A percentile compares a stretch with the other conserved stretches of the same genome.
phyloP scores from a whole-genome alignment of 2,113 vertebrate genomes.

The Cyanistes caeruleus region DNA sequence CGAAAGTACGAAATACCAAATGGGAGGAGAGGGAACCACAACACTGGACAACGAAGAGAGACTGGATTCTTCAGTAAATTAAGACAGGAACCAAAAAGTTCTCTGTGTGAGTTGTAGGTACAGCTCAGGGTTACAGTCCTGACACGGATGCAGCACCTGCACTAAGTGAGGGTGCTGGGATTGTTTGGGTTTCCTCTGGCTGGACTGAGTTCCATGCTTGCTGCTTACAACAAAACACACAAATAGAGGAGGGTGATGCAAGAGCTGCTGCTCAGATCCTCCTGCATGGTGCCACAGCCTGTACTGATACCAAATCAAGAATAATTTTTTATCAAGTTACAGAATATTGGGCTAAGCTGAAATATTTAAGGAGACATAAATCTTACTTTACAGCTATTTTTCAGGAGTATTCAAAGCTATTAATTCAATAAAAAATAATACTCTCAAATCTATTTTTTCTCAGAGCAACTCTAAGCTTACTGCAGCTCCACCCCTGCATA shows the following conservation, averaged over 20 bases:
- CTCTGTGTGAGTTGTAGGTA: neutral
- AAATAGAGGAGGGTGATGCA: neutral
- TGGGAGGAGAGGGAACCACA: accelerated
- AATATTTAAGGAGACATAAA: neutral
- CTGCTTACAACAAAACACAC: neutral
- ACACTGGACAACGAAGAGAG: neutral
- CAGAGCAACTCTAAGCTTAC: neutral
- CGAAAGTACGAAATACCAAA: neutral
- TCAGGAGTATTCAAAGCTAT: neutral
- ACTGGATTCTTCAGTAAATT: neutral
- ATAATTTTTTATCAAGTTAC: neutral
- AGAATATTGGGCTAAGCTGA: neutral
- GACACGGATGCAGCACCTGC: neutral
- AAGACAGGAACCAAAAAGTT: neutral
- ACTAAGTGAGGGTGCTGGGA: neutral
- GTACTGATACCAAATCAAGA: neutral
- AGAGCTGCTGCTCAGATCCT: neutral
- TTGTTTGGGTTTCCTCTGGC: neutral
- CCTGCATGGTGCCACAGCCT: neutral
- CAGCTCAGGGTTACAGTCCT: neutral
- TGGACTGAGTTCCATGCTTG: neutral
- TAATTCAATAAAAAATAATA: neutral
- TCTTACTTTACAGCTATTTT: neutral
- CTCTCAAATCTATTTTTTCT: neutral
- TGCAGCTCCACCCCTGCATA: neutral